phyloP scores from a whole-genome alignment of 2,113 vertebrate genomes.

The Bambusicola thoracicus region DNA sequence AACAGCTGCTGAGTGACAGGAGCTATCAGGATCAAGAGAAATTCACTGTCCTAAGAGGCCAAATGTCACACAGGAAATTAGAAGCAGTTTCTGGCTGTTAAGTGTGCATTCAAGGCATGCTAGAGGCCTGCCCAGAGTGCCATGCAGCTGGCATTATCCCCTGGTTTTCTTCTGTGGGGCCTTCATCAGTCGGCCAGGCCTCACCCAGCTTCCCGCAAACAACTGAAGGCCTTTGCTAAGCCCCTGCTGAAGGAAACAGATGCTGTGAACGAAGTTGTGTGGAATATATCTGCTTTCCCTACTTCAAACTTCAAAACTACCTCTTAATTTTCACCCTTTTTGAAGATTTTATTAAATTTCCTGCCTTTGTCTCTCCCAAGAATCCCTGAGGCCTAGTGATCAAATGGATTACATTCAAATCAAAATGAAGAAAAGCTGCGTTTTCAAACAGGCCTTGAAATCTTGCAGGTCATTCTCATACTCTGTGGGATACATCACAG shows the following conservation, averaged over 20 bases:
- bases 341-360: neutral
- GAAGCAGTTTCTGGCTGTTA: neutral
- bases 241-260: neutral
- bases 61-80: neutral
- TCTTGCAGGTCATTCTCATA: neutral
- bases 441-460: constrained; percentile 9
- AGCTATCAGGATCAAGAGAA: neutral
- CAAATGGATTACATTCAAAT: neutral
- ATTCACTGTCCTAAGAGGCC: neutral
- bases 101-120: fast-evolving
- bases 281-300: neutral
- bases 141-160: neutral
- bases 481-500: neutral
- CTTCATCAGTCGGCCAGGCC: neutral
- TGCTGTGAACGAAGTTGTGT: neutral
- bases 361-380: neutral
- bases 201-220: neutral
- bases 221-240: neutral
- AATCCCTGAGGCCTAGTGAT: neutral
- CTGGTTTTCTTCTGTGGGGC: neutral
- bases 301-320: neutral
- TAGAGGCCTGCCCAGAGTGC: neutral
- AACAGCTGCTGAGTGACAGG: neutral
- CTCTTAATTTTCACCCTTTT: neutral
- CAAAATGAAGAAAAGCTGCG: constrained; percentile 15